Conservation (phyloP, 1,140 invertebrate genomes). For the Muscidifurax raptorellus region DNA sequence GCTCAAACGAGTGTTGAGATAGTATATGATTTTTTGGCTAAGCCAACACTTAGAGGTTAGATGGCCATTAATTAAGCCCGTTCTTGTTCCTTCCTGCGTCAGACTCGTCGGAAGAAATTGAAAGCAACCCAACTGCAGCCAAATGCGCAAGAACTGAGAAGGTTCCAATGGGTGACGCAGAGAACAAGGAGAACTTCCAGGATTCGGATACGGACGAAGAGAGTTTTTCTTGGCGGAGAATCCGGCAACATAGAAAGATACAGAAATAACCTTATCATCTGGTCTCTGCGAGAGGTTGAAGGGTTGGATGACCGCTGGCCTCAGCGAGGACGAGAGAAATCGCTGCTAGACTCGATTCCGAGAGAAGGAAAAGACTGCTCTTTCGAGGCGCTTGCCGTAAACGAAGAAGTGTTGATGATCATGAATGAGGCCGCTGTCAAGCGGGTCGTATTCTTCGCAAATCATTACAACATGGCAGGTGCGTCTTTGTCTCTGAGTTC, state of each 20-base stretch:
- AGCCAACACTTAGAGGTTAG: not conserved
- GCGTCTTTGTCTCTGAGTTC: constrained; percentile 24
- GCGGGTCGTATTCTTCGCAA: constrained; percentile 19
- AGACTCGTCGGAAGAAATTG: too few species aligned
- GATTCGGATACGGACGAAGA: not conserved
- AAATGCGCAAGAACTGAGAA: not conserved
- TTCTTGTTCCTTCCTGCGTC: too few species aligned
- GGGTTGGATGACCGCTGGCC: not conserved
- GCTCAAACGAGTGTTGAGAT: not conserved
- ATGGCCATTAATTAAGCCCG: too few species aligned
- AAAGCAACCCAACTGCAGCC: too few species aligned
- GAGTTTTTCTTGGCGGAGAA: not conserved
- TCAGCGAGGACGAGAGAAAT: not conserved
- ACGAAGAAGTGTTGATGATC: constrained; percentile 12
- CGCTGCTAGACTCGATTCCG: not conserved
- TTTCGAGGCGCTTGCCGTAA: constrained; percentile 35
- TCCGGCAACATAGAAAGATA: not conserved
- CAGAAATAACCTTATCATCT: not conserved
- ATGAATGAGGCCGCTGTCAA: constrained; percentile 25
- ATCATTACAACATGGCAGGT: constrained; percentile 22
- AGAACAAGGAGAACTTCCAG: not conserved
- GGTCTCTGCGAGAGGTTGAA: not conserved
- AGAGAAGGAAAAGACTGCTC: not conserved
- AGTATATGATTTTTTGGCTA: not conserved
- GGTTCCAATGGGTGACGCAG: not conserved